Conservation (phyloP, 92 coral and sea anemone genomes). For the Siderastrea radians region DNA sequence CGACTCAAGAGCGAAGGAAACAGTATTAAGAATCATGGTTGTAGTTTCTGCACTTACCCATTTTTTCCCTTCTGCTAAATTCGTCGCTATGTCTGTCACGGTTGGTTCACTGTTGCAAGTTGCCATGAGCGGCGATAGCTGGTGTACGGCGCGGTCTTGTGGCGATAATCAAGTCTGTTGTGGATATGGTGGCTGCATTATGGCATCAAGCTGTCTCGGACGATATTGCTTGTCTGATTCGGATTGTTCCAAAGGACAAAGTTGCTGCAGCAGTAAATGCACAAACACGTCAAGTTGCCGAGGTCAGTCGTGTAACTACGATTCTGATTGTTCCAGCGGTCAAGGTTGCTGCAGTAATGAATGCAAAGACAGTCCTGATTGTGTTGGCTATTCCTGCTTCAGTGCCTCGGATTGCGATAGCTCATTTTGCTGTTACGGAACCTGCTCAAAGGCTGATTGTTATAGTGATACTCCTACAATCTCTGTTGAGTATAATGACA, state of each 20-base stretch:
- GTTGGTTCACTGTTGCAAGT: background rate
- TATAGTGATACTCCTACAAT: too few relatives aligned
- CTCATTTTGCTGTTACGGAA: background rate
- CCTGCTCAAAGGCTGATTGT: background rate
- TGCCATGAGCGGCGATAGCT: background rate
- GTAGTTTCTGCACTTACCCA: background rate
- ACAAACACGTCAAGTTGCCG: background rate
- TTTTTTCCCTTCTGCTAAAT: background rate
- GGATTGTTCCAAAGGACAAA: too few relatives aligned
- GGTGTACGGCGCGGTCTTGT: background rate
- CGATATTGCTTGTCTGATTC: too few relatives aligned
- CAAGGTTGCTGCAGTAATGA: background rate
- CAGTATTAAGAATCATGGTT: too few relatives aligned
- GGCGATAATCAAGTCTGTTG: background rate
- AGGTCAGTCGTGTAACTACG: background rate
- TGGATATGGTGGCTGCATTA: background rate
- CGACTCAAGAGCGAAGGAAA: too few relatives aligned
- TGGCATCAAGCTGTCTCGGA: background rate
- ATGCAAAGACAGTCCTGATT: background rate
- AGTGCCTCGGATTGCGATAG: background rate
- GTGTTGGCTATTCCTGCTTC: background rate
- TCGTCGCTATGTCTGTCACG: background rate
- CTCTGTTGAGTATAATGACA: too few relatives aligned
- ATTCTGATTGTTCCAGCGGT: constrained; percentile 1
- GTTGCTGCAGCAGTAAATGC: background rate